Base-by-base conservation (phyloP, 2,797 vertebrate genomes). In the Cheirogaleus major region DNA sequence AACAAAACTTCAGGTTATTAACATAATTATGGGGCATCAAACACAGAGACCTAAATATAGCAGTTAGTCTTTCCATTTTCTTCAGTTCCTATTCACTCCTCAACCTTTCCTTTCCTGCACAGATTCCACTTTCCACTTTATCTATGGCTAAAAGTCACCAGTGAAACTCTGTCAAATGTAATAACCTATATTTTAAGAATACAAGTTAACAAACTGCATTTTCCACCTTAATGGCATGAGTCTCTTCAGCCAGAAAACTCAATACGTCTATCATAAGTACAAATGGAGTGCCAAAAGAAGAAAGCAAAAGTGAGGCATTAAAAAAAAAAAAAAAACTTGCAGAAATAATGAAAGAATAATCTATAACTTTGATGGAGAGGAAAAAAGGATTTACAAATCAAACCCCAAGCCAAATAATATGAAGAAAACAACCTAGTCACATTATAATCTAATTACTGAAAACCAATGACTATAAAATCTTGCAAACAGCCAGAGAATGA, bases 371-470 rank as follows among this genome's bases (percentile, higher is more conserved):
- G n/a, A 92, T 10, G 38, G 32, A 18, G 45, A 7, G 3, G 43
- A 15, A 22, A n/a, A 69, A 25, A 91, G 13, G 5, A 25, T 25
- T 85, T 84, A 80, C 12, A 65, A 12, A 89, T 32, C 27, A 96
- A 93, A 91, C 27, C 5, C 18, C 43, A 96, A 81, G 70, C 30
- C 86, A 89, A 91, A 75, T 70, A 90, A 87, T 52, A 88, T 25
- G 88, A 95, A 84, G 13, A 80, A 89, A 83, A 73, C 41, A 59
- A 94, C 38, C 75, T 67, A 69, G 18, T 82, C 30, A 81, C 27
- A 89, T 50, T 50, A 85, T 73, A 91, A 67, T 84, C 65, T 65
- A 84, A 80, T 25, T 55, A 67, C 25, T 91, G 48, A 91, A 84
- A 88, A 50, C 13, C 70, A 90, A 65, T 22, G 30, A 70, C 52